These are phyloP conservation scores for Cyprinodon variegatus DNA, from an alignment of 2,113 vertebrate species.

Conservation along the genomic window DNA sequence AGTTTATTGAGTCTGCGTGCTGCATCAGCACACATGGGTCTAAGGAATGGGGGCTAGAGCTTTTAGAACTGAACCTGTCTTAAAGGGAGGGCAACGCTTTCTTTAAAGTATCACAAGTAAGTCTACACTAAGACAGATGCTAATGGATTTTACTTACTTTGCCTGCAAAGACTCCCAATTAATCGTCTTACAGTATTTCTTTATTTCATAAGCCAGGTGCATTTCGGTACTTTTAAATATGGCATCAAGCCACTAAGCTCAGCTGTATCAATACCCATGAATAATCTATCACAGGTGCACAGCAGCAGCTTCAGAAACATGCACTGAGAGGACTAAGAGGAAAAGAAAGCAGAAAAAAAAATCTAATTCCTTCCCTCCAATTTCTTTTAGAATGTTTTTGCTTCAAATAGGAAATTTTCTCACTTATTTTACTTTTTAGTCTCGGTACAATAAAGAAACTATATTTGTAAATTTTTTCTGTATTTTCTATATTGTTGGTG, in stretches of 20 bases:
- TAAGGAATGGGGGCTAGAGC: slow-evolving; percentile 9
- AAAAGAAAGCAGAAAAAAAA: slow-evolving; percentile 1
- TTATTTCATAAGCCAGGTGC: slow-evolving; percentile 48
- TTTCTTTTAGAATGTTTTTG: not conserved
- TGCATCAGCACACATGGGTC: slow-evolving; percentile 27
- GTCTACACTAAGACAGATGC: slow-evolving; percentile 19
- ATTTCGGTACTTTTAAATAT: slow-evolving; percentile 56
- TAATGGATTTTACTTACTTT: slow-evolving; percentile 32
- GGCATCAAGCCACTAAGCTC: slow-evolving; percentile 49
- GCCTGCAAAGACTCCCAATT: not conserved
- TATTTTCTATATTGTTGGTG: not conserved
- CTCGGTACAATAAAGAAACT: not conserved
- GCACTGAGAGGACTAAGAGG: slow-evolving; percentile 8
- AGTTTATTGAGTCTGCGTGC: slow-evolving; percentile 34
- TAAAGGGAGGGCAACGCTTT: slow-evolving; percentile 2
- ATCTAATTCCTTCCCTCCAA: not conserved
- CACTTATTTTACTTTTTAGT: not conserved
- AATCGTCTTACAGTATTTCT: not conserved
- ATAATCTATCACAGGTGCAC: slow-evolving; percentile 65
- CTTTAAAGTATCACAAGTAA: slow-evolving; percentile 19
- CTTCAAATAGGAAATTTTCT: not conserved
- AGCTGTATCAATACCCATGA: slow-evolving; percentile 67
- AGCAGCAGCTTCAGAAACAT: slow-evolving; percentile 37
- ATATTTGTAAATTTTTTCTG: not conserved
- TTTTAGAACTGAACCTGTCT: slow-evolving; percentile 34